Conservation (phyloP, 2,888 invertebrate genomes). For the Xylota segnis region DNA sequence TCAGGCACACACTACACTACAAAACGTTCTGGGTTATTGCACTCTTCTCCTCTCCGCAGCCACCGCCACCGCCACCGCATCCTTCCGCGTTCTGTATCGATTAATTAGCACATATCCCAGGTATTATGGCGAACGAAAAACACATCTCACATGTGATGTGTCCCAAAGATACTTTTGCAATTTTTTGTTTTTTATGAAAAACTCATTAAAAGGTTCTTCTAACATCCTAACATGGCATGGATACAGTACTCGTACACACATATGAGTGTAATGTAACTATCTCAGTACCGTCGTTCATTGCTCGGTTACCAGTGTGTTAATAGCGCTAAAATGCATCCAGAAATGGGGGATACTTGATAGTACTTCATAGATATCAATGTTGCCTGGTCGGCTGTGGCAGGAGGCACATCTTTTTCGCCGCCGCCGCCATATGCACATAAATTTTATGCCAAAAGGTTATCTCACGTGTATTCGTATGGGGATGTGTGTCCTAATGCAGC, state of each 20-base stretch:
- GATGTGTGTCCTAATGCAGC: constrained; percentile 11
- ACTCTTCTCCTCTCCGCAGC: constrained; percentile 15
- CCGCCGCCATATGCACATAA: constrained; percentile 68
- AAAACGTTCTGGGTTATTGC: constrained; percentile 50
- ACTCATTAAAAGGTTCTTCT: constrained; percentile 71
- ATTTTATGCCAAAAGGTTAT: constrained; percentile 76
- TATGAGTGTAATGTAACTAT: constrained; percentile 46
- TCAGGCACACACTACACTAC: constrained; percentile 1
- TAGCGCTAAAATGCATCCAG: constrained; percentile 65
- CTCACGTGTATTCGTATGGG: constrained; percentile 23
- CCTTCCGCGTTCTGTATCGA: constrained; percentile 59
- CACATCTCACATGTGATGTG: constrained; percentile 72
- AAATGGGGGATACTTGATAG: constrained; percentile 75
- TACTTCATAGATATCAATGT: constrained; percentile 75
- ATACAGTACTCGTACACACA: constrained; percentile 29
- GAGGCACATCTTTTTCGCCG: constrained; percentile 34
- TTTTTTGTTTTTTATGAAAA: constrained; percentile 39
- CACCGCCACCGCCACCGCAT: constrained; percentile 1
- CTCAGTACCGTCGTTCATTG: constrained; percentile 15
- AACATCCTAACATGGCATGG: constrained; percentile 49
- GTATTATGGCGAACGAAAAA: constrained; percentile 35
- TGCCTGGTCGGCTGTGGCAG: constrained; percentile 16
- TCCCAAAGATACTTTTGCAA: constrained; percentile 68
- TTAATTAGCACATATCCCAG: constrained; percentile 73
- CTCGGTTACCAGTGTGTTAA: constrained; percentile 53